A percentile compares a stretch with the other conserved stretches of the same genome.
Conservation (phyloP, 2,797 vertebrate genomes). For the Platalea minor region DNA sequence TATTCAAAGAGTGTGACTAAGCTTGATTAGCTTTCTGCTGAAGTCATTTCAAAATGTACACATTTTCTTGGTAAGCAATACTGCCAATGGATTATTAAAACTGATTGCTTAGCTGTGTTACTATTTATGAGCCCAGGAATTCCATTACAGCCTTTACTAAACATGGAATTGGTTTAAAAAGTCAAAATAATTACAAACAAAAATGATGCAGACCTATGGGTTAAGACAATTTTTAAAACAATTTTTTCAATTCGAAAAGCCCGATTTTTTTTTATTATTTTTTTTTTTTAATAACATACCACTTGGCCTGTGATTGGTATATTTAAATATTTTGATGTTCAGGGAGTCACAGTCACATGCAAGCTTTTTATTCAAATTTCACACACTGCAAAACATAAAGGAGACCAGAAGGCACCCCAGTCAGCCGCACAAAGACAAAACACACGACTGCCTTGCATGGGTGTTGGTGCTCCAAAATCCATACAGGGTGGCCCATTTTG, state of each 20-base stretch:
- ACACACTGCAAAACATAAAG: not conserved
- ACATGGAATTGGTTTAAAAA: not conserved
- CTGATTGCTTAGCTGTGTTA: not conserved
- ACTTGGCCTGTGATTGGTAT: not conserved
- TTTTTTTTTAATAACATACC: no score
- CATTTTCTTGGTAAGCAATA: not conserved
- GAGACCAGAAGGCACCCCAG: not conserved
- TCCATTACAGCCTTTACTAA: not conserved
- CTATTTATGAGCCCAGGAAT: not conserved
- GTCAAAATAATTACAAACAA: not conserved
- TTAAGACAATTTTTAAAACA: not conserved
- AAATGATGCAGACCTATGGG: not conserved
- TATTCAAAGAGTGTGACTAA: slow-evolving; percentile 2
- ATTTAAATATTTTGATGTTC: not conserved
- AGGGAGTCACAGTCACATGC: not conserved
- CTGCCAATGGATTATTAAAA: slow-evolving; percentile 1
- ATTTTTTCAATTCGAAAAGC: not conserved
- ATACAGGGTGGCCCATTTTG: not conserved
- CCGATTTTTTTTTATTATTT: not conserved
- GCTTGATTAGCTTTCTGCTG: slow-evolving; percentile 18
- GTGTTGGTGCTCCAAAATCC: not conserved
- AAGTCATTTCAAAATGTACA: not conserved
- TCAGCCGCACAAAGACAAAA: not conserved
- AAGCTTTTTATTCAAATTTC: not conserved
- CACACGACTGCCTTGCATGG: rapidly evolving